phyloP scores from a whole-genome alignment of 2,888 invertebrate genomes.

The Caprella mutica region DNA sequence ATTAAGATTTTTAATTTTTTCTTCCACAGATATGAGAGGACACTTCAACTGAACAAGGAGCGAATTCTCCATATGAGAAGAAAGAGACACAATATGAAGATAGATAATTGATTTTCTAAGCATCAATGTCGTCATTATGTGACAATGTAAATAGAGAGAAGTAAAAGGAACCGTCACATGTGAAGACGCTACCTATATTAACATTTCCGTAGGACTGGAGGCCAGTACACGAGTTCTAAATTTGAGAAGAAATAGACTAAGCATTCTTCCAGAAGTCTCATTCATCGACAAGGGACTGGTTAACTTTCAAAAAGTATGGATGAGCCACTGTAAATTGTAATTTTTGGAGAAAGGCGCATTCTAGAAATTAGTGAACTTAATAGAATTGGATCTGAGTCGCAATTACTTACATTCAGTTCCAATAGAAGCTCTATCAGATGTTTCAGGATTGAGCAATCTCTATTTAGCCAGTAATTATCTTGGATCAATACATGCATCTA shows the following conservation, averaged over 20 bases:
- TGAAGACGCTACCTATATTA: slow-evolving; percentile 65
- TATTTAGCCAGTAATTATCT: slow-evolving; percentile 54
- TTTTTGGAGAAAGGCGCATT: slow-evolving; percentile 76
- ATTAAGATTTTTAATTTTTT: too few species aligned
- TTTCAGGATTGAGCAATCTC: slow-evolving; percentile 66
- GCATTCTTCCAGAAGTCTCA: slow-evolving; percentile 66
- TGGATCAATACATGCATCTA: slow-evolving; percentile 14
- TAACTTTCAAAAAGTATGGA: slow-evolving; percentile 75
- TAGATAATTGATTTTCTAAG: too few species aligned
- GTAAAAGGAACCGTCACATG: slow-evolving; percentile 84
- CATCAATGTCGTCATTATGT: too few species aligned
- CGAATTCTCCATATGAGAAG: too few species aligned
- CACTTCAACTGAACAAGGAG: too few species aligned
- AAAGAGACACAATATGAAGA: too few species aligned
- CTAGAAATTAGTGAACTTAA: slow-evolving; percentile 72
- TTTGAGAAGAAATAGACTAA: slow-evolving; percentile 74
- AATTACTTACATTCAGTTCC: slow-evolving; percentile 72
- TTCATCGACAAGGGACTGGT: slow-evolving; percentile 68
- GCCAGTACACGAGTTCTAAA: slow-evolving; percentile 82
- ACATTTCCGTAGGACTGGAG: slow-evolving; percentile 73
- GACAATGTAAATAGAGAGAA: slow-evolving; percentile 80
- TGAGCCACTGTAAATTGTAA: slow-evolving; percentile 71
- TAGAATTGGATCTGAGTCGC: slow-evolving; percentile 75
- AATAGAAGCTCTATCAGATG: slow-evolving; percentile 62
- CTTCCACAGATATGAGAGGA: too few species aligned